Evolutionary conservation across 2,888 invertebrate genomes (phyloP).

Genomic region (Eurois occulta): DNA sequence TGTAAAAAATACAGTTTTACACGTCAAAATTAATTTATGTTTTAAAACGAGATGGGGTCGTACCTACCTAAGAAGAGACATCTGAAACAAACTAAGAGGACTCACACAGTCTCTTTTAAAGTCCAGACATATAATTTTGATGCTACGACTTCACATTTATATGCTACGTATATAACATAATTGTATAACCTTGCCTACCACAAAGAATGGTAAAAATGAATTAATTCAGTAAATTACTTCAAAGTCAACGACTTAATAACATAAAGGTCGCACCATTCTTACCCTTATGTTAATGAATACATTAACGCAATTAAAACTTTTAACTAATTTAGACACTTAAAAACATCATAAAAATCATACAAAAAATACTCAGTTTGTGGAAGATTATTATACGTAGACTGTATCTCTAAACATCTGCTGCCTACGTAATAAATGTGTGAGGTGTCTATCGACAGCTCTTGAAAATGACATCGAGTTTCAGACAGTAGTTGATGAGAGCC

Average conservation of each 20-base stretch:
- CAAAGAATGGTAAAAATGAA: constrained; percentile 21
- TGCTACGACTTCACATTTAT: too few relatives aligned
- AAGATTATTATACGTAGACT: not conserved
- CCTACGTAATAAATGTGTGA: too few relatives aligned
- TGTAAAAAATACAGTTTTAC: not conserved
- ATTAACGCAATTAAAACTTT: constrained; percentile 18
- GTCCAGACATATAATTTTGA: not conserved
- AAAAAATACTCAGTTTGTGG: not conserved
- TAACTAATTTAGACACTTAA: constrained; percentile 19
- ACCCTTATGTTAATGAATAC: constrained; percentile 14
- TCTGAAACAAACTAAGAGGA: not conserved
- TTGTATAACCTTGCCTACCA: constrained; percentile 13
- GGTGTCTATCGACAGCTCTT: too few relatives aligned
- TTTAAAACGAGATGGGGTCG: not conserved
- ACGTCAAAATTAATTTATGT: not conserved
- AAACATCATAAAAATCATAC: not conserved
- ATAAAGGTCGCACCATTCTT: constrained; percentile 17
- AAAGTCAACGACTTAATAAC: constrained; percentile 50
- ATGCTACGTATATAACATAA: not conserved
- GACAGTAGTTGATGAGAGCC: too few relatives aligned
- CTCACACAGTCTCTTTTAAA: not conserved
- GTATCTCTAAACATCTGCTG: not conserved
- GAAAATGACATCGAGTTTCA: too few relatives aligned
- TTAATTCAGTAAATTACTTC: constrained; percentile 28
- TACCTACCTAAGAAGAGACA: not conserved